Evolutionary conservation across 2,113 vertebrate species (phyloP).

Genomic region (Orcinus orca): DNA sequence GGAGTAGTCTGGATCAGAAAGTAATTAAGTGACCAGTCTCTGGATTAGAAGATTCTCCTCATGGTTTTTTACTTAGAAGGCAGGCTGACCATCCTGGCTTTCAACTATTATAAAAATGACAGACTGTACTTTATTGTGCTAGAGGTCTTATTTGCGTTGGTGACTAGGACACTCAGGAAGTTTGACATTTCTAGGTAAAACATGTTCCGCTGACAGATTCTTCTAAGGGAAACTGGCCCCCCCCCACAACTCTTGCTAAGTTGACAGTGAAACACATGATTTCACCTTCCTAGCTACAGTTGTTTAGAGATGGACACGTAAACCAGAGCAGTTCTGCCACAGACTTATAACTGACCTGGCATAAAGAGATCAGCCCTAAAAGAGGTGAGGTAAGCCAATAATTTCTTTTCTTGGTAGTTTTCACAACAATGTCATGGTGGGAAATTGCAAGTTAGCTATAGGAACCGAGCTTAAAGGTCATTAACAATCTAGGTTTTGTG

Average conservation of each 20-base stretch:
- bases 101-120: constrained; percentile 19
- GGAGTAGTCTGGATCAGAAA: neutral
- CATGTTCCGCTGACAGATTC: neutral
- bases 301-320: neutral
- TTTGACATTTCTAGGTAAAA: constrained; percentile 4
- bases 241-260: neutral
- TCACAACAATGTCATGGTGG: neutral
- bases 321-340: neutral
- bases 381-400: neutral
- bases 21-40: neutral
- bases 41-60: neutral
- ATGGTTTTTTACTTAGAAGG: neutral
- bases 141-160: constrained; percentile 5
- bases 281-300: neutral
- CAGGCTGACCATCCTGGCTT: constrained; percentile 12
- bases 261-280: neutral
- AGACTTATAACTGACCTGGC: neutral
- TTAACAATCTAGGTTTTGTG: neutral
- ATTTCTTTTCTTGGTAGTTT: neutral
- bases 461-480: neutral
- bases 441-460: neutral
- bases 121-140: neutral
- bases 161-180: neutral
- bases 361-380: neutral
- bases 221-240: neutral